These are phyloP conservation scores for Tanypteryx hageni DNA, from an alignment of 2,888 invertebrate genomes.

Conservation along the genomic window DNA sequence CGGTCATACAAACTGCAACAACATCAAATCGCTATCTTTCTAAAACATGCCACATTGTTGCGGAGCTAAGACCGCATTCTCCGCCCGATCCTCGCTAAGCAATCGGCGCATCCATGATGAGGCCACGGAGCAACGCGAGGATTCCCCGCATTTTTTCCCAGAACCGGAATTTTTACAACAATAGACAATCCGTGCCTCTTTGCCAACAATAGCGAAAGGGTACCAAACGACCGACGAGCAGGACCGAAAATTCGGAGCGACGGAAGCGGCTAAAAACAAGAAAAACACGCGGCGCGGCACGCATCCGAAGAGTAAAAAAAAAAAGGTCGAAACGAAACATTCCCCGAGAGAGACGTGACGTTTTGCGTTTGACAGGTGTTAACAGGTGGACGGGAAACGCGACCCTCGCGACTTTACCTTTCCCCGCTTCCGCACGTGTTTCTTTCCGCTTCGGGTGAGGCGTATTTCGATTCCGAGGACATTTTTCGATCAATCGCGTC, in stretches of 20 bases:
- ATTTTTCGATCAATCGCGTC: not conserved
- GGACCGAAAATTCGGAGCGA: not conserved
- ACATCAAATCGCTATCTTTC: not conserved
- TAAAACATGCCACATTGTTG: not conserved
- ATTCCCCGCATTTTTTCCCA: not conserved
- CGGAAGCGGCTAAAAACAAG: not conserved
- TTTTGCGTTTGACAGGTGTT: not conserved
- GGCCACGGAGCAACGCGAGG: not conserved
- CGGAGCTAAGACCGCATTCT: not conserved
- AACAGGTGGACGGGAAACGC: not conserved
- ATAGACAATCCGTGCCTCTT: not conserved
- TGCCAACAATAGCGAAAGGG: not conserved
- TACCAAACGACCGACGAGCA: not conserved
- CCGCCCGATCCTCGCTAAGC: not conserved
- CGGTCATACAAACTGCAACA: too few species aligned
- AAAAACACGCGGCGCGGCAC: not conserved
- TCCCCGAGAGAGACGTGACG: not conserved
- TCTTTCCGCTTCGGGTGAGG: not conserved
- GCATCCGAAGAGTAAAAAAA: not conserved
- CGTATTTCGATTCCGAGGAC: not conserved
- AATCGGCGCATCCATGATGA: conserved; percentile 12
- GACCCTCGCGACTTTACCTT: conserved; percentile 12
- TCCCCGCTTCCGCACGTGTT: not conserved
- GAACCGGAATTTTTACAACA: conserved; percentile 27
- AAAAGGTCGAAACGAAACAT: too few species aligned